Percentiles rank a stretch among this genome's conserved stretches.
Evolutionary conservation across 2,888 invertebrate genomes (phyloP).

Genomic region (Kryphioiulus occultus): DNA sequence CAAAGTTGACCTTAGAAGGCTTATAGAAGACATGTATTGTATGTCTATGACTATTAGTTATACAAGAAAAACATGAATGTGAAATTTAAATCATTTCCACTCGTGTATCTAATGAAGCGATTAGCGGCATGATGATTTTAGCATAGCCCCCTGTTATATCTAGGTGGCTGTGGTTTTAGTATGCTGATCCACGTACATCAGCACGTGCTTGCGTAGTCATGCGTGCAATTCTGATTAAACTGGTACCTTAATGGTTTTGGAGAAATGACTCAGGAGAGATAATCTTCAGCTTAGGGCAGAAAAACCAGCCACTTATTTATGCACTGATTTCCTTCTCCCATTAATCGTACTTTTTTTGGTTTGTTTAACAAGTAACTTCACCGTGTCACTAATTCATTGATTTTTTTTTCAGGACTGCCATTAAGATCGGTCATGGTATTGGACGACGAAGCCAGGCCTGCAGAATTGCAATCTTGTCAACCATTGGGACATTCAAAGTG

Average conservation of each 20-base stretch:
- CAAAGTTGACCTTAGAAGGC: no score
- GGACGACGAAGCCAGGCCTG: constrained; percentile 88
- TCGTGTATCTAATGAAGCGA: no score
- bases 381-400: neutral
- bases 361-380: neutral
- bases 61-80: no score
- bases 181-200: neutral
- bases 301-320: neutral
- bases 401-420: constrained; percentile 56
- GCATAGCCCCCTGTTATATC: no score
- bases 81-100: no score
- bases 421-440: constrained; percentile 81
- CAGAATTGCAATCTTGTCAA: constrained; percentile 91
- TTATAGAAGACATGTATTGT: no score
- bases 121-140: neutral
- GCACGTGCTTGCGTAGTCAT: neutral
- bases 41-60: no score
- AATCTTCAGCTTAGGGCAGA: neutral
- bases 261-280: neutral
- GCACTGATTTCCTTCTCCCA: neutral
- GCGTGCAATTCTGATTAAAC: neutral
- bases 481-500: constrained; percentile 91
- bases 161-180: neutral
- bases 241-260: neutral
- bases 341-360: neutral